Percentiles rank a stretch among this genome's conserved stretches.
These are phyloP conservation scores for Drosophila elegans DNA, from an alignment of 1,140 invertebrate species.

Conservation along the genomic window DNA sequence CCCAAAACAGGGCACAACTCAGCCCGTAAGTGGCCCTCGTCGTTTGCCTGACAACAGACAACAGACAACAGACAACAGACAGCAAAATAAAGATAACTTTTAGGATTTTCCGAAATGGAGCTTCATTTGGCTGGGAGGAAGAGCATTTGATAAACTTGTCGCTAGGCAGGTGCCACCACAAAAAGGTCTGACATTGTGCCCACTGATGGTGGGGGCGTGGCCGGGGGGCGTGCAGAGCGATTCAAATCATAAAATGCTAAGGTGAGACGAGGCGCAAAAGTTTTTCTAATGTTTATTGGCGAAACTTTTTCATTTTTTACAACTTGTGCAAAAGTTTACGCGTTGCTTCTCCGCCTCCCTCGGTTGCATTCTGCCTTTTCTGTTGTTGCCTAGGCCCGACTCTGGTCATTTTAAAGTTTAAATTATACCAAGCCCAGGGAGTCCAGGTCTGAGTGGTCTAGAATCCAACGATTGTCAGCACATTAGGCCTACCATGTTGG, in stretches of 20 bases:
- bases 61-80: constrained; percentile 44
- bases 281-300: constrained; percentile 83
- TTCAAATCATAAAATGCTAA: constrained; percentile 61
- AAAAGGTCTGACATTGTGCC: constrained; percentile 40
- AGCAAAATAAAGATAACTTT: constrained; percentile 45
- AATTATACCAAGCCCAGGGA: constrained; percentile 53
- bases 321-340: constrained; percentile 64
- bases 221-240: constrained; percentile 10
- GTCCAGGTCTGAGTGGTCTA: constrained; percentile 39
- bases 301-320: constrained; percentile 81
- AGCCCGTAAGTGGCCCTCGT: constrained; percentile 18
- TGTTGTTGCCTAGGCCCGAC: constrained; percentile 49
- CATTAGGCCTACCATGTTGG: constrained; percentile 56
- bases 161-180: constrained; percentile 55
- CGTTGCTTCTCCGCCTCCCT: constrained; percentile 22
- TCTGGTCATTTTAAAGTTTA: constrained; percentile 78
- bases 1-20: not conserved
- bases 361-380: not conserved
- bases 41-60: constrained; percentile 44
- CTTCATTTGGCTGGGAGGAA: constrained; percentile 50
- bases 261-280: constrained; percentile 67
- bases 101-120: constrained; percentile 51
- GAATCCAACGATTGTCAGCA: constrained; percentile 77
- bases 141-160: constrained; percentile 66
- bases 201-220: constrained; percentile 8